phyloP scores from a whole-genome alignment of 1,140 invertebrate species.

The Acromyrmex heyeri region DNA sequence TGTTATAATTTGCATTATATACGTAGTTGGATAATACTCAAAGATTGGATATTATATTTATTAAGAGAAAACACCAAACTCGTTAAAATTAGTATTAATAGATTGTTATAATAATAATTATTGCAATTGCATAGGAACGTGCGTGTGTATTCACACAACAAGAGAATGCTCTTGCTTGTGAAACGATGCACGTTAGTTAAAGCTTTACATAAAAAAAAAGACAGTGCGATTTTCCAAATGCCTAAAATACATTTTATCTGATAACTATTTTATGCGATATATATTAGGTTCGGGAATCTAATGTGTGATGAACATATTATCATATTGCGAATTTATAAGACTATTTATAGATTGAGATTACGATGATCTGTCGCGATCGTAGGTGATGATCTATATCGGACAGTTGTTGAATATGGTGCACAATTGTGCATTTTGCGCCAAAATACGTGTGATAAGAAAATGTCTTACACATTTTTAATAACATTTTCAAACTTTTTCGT shows the following conservation, averaged over 20 bases:
- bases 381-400: conserved; percentile 1
- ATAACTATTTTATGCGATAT: conserved; percentile 36
- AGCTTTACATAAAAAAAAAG: background rate
- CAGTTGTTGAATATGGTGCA: conserved; percentile 15
- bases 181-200: background rate
- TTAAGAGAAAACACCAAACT: conserved; percentile 54
- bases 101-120: conserved; percentile 29
- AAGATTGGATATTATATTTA: conserved; percentile 10
- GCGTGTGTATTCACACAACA: background rate
- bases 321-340: conserved; percentile 27
- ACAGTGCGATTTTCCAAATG: background rate
- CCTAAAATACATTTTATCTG: conserved; percentile 34
- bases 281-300: conserved; percentile 12
- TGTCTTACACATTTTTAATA: conserved; percentile 31
- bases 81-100: conserved; percentile 43
- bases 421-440: conserved; percentile 1
- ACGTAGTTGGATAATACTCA: conserved; percentile 31
- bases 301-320: background rate
- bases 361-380: background rate
- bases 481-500: conserved; percentile 28
- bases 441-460: conserved; percentile 2
- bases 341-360: conserved; percentile 14
- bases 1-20: conserved; percentile 35
- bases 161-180: background rate
- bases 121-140: background rate